Evolutionary conservation across 2,113 vertebrate species (phyloP).

Genomic region (Zapornia atra): DNA sequence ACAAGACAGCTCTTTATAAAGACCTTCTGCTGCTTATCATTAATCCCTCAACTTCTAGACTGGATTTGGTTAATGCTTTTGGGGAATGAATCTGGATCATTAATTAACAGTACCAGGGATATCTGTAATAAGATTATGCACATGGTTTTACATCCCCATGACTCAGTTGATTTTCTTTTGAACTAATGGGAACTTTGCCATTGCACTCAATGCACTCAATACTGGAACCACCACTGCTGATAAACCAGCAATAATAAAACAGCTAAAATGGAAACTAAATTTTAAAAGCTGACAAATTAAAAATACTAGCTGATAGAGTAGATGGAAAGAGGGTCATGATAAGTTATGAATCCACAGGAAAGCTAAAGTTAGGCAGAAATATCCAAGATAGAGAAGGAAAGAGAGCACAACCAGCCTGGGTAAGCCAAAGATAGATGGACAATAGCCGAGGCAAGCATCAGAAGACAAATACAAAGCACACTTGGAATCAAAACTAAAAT

Average conservation of each 20-base stretch:
- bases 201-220: neutral
- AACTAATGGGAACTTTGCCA: neutral
- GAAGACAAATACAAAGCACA: neutral
- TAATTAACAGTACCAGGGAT: conserved; percentile 49
- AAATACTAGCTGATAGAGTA: neutral
- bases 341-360: neutral
- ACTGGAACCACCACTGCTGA: neutral
- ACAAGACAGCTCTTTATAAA: neutral
- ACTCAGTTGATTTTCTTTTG: neutral
- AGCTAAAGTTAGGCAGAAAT: neutral
- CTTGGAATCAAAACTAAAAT: neutral
- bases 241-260: neutral
- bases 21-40: conserved; percentile 6
- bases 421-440: neutral
- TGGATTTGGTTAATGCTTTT: conserved; percentile 57
- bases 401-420: neutral
- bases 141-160: conserved; percentile 8
- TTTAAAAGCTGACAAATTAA: neutral
- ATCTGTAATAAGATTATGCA: conserved; percentile 38
- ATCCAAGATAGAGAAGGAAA: neutral
- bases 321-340: neutral
- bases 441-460: neutral
- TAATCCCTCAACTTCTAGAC: conserved; percentile 35
- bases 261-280: neutral
- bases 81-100: conserved; percentile 40